Evolutionary conservation across 2,113 vertebrate species (phyloP).

Genomic region (Chaetura pelagica): DNA sequence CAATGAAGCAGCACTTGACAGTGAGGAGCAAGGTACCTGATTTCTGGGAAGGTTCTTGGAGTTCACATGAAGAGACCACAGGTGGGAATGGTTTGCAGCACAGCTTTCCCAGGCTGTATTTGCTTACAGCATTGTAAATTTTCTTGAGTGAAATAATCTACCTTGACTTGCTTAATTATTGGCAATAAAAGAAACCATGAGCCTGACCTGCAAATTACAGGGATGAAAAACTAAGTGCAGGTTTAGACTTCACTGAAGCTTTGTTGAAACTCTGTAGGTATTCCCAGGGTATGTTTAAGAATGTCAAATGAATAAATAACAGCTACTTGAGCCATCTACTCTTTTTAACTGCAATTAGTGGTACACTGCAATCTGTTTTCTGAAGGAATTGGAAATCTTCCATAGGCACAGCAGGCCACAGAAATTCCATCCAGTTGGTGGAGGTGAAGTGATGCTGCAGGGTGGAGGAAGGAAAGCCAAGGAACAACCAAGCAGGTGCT

Average conservation of each 20-base stretch:
- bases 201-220: constrained; percentile 56
- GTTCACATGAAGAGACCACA: neutral
- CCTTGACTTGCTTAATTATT: constrained; percentile 59
- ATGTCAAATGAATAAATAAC: constrained; percentile 62
- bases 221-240: constrained; percentile 56
- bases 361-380: constrained; percentile 36
- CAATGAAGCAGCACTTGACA: neutral
- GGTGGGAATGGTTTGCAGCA: neutral
- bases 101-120: neutral
- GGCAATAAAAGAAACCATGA: constrained; percentile 43
- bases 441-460: neutral
- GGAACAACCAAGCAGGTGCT: neutral
- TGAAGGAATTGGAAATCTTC: constrained; percentile 42
- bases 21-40: neutral
- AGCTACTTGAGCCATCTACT: constrained; percentile 25
- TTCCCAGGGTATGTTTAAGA: constrained; percentile 54
- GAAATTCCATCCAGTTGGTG: constrained; percentile 5
- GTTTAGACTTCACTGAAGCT: constrained; percentile 48
- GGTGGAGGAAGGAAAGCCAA: neutral
- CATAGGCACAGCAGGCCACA: constrained; percentile 4
- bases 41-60: neutral
- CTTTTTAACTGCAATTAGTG: constrained; percentile 52
- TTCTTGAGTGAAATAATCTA: constrained; percentile 8
- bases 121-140: neutral
- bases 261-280: constrained; percentile 59